These are phyloP conservation scores for Lysandra coridon DNA, from an alignment of 2,888 invertebrate genomes.

Conservation along the genomic window DNA sequence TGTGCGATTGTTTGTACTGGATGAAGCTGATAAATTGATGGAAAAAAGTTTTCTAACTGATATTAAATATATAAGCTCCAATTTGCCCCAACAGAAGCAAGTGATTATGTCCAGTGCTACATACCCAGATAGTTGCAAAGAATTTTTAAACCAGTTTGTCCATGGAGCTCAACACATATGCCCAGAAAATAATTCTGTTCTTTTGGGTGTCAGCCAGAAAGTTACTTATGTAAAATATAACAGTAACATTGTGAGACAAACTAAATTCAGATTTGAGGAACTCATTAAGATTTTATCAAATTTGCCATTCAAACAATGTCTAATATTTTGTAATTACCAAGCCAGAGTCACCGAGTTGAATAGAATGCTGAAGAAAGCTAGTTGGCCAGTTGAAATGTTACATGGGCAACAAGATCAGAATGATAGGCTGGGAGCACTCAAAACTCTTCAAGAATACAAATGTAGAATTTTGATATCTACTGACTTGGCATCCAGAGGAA, in stretches of 20 bases:
- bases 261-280: slow-evolving; percentile 83
- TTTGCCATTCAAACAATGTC: slow-evolving; percentile 91
- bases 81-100: slow-evolving; percentile 89
- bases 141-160: slow-evolving; percentile 88
- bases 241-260: slow-evolving; percentile 83
- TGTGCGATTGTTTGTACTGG: slow-evolving; percentile 90
- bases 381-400: slow-evolving; percentile 90
- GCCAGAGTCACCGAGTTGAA: slow-evolving; percentile 89
- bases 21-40: slow-evolving; percentile 97
- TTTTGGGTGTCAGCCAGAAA: slow-evolving; percentile 92
- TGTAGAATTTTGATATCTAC: slow-evolving; percentile 94
- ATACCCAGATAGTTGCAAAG: slow-evolving; percentile 87
- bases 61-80: slow-evolving; percentile 88
- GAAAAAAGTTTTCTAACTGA: slow-evolving; percentile 87
- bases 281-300: slow-evolving; percentile 84
- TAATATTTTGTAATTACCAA: slow-evolving; percentile 95
- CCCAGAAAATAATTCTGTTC: slow-evolving; percentile 82
- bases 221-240: slow-evolving; percentile 82
- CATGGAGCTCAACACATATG: slow-evolving; percentile 87
- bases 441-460: slow-evolving; percentile 88
- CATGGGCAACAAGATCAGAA: slow-evolving; percentile 90
- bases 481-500: slow-evolving; percentile 94
- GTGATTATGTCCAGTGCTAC: slow-evolving; percentile 96
- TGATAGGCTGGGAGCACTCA: slow-evolving; percentile 87
- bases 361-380: slow-evolving; percentile 84